Conservation (phyloP, 2,113 vertebrate species). For the Oryzias curvinotus region DNA sequence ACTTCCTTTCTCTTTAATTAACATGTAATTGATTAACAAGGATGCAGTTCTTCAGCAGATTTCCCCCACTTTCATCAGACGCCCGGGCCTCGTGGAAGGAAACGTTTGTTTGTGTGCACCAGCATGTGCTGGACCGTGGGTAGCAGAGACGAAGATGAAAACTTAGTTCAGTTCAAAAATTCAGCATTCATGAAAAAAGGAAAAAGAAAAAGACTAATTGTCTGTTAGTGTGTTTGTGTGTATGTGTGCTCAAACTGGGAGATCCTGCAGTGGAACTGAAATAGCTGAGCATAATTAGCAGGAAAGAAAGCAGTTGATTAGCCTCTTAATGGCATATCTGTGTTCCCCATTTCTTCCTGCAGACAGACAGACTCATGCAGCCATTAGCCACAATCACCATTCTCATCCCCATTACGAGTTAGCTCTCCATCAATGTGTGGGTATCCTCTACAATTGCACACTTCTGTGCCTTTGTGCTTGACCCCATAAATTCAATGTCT, state of each 20-base stretch:
- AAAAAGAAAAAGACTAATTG: background rate
- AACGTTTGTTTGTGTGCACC: background rate
- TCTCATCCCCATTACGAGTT: conserved; percentile 33
- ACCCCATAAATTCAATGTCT: background rate
- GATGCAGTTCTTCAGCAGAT: conserved; percentile 47
- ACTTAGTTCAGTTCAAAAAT: too few relatives aligned
- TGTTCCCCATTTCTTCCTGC: conserved; percentile 30
- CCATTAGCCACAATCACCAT: conserved; percentile 35
- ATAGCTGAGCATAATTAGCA: conserved; percentile 56
- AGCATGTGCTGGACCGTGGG: too few relatives aligned
- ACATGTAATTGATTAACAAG: conserved; percentile 70
- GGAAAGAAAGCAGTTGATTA: conserved; percentile 60
- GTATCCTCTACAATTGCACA: background rate
- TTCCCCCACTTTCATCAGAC: conserved; percentile 64
- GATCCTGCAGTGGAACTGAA: conserved; percentile 48
- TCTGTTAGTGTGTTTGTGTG: background rate
- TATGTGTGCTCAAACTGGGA: conserved; percentile 14
- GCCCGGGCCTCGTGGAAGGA: background rate
- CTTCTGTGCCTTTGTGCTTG: background rate
- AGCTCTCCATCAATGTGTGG: conserved; percentile 1
- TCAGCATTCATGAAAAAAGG: background rate
- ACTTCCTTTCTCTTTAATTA: conserved; percentile 57
- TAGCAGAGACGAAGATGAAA: too few relatives aligned
- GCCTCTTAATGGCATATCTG: conserved; percentile 37
- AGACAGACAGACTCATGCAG: conserved; percentile 14